Conservation (phyloP, 2,797 vertebrate genomes). For the Amblyraja radiata region DNA sequence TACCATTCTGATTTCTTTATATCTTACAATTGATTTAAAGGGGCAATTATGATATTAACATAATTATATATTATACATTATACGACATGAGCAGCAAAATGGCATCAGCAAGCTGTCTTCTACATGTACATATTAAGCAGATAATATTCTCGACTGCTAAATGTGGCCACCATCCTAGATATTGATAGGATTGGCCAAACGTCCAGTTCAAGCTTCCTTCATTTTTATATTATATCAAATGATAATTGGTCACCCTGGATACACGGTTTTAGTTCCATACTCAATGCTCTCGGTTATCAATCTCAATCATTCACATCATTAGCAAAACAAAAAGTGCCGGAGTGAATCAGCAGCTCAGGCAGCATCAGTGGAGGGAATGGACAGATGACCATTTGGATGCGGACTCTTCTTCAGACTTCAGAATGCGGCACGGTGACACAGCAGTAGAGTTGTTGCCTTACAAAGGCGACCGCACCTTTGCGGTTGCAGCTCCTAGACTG, state of each 20-base stretch:
- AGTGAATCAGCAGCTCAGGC: too few relatives aligned
- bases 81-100: constrained; percentile 6
- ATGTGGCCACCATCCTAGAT: background rate
- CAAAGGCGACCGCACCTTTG: too few relatives aligned
- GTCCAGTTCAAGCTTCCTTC: background rate
- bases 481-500: too few relatives aligned
- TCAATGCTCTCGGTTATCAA: background rate
- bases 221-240: background rate
- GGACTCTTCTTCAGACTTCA: too few relatives aligned
- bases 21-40: constrained; percentile 32
- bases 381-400: too few relatives aligned
- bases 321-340: too few relatives aligned
- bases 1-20: constrained; percentile 35
- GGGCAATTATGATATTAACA: constrained; percentile 35
- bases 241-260: background rate
- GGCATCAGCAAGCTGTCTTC: constrained; percentile 14
- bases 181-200: background rate
- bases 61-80: constrained; percentile 33
- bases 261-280: background rate
- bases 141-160: background rate
- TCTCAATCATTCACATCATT: background rate
- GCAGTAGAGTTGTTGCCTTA: too few relatives aligned
- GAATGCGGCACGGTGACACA: too few relatives aligned
- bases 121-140: background rate
- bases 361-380: too few relatives aligned